Conservation (phyloP, 2,888 invertebrate species). For the Lepidocyrtoides sp. region DNA sequence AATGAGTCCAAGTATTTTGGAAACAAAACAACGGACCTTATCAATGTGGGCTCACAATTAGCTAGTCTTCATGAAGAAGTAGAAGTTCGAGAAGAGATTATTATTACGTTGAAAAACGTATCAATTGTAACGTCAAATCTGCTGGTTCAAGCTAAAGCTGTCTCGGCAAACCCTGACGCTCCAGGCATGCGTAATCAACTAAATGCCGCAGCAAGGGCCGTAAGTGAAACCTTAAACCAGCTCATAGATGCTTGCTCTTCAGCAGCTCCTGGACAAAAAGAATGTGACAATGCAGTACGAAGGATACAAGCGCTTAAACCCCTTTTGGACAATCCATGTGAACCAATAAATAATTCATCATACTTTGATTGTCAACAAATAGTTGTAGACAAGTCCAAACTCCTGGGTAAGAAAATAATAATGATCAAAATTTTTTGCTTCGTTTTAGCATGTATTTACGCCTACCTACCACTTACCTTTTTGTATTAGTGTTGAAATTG, state of each 20-base stretch:
- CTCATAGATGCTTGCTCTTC: conserved; percentile 95
- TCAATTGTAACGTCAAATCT: conserved; percentile 95
- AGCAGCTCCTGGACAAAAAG: conserved; percentile 97
- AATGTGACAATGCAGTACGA: conserved; percentile 98
- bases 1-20: conserved; percentile 93
- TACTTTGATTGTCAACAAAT: conserved; percentile 98
- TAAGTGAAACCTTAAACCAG: conserved; percentile 97
- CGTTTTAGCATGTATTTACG: background rate
- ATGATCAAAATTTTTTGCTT: background rate
- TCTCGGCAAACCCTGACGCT: conserved; percentile 95
- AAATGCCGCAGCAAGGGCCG: conserved; percentile 94
- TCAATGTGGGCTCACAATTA: conserved; percentile 83
- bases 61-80: conserved; percentile 88
- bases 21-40: conserved; percentile 86
- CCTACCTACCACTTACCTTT: background rate
- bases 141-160: conserved; percentile 94
- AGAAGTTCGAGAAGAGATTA: conserved; percentile 93
- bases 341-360: conserved; percentile 95
- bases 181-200: conserved; percentile 97
- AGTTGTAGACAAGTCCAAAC: conserved; percentile 95
- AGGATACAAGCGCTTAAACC: conserved; percentile 95
- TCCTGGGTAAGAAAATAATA: conserved; percentile 88
- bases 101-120: conserved; percentile 94
- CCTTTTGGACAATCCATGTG: conserved; percentile 93
- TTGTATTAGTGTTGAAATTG: background rate